A percentile compares a stretch with the other conserved stretches of the same genome.
phyloP scores from a whole-genome alignment of 1,140 invertebrate species.

The Pseudomyrmex flavicornis region DNA sequence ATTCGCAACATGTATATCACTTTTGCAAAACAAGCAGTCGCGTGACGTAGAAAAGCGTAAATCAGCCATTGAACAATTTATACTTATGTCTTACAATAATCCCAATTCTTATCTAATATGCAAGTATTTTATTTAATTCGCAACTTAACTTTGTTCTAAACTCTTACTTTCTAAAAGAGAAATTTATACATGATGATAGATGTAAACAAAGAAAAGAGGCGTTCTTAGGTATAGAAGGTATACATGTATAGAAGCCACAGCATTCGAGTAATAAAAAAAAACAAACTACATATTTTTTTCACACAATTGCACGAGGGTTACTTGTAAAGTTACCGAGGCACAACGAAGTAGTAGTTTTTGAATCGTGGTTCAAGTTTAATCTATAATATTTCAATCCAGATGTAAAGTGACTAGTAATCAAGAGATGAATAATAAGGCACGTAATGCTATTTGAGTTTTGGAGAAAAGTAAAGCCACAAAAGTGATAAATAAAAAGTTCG shows the following conservation, averaged over 20 bases:
- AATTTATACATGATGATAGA: constrained; percentile 24
- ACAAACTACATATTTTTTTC: no score
- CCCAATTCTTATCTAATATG: constrained; percentile 72
- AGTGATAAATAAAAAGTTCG: constrained; percentile 30
- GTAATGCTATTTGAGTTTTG: no score
- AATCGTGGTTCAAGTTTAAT: constrained; percentile 8
- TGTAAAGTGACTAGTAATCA: background rate
- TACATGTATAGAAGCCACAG: constrained; percentile 48
- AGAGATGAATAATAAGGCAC: no score
- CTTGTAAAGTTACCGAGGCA: constrained; percentile 12
- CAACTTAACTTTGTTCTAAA: constrained; percentile 55
- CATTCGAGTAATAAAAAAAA: constrained; percentile 62
- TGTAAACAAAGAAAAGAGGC: constrained; percentile 42
- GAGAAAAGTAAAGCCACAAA: background rate
- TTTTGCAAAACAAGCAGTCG: constrained; percentile 49
- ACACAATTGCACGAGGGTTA: constrained; percentile 2
- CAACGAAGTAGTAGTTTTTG: constrained; percentile 18
- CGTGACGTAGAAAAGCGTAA: constrained; percentile 76
- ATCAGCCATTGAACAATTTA: constrained; percentile 79
- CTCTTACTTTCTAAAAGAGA: constrained; percentile 50
- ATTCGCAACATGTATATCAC: no score
- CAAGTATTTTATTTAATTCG: constrained; percentile 45
- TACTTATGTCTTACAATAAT: constrained; percentile 69
- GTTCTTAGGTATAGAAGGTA: constrained; percentile 44
- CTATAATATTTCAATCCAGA: constrained; percentile 22